Evolutionary conservation across 2,888 invertebrate species (phyloP), one percentile per base, ranked within the genome.

Genomic region (Temnothorax ravouxi): DNA sequence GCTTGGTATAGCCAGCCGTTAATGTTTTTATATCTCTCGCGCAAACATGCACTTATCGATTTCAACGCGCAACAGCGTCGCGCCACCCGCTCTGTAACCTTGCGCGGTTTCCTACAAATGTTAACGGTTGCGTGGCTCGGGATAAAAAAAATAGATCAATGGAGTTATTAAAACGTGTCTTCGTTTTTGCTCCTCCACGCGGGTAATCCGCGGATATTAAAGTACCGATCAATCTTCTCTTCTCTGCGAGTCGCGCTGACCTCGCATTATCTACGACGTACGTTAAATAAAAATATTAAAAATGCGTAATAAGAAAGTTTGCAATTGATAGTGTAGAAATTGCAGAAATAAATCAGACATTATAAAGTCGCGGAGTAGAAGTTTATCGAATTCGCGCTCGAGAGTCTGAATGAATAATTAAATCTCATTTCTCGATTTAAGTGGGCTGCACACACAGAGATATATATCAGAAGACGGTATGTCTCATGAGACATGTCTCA

Each of bases 1-100:
- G 29, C 71, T 47, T 6, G 44, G 34, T 44, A 61, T 56, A 56
- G 52, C 34, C n/a, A 56, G 8, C 41, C 79, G 34, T 38, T 47
- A 79, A 74, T 59, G 74, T 72, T 79, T 72, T 61, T 79, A 59
- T 59, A 59, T 79, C 59, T 59, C 34, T 59, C 59, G 79, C 54
- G 71, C 44, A 64, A 75, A 72, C 47, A 54, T 59, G 74, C 59
- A 44, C 59, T 79, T 79, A 79, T 79, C 74, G 79, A 79, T 79
- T 79, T 79, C 41, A 41, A 77, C 67, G 74, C 67, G 77, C 77
- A 67, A 79, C 79, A 77, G 79, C 74, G 74, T 79, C 47, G 34
- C 44, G 21, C 25, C n/a, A 47, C 29, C n/a, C 44, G 56, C 34
- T 34, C 25, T 11, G 38, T 59, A 72, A 71, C 59, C 47, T 74